Conservation (phyloP, 2,888 invertebrate species). For the Megastigmus dorsalis region DNA sequence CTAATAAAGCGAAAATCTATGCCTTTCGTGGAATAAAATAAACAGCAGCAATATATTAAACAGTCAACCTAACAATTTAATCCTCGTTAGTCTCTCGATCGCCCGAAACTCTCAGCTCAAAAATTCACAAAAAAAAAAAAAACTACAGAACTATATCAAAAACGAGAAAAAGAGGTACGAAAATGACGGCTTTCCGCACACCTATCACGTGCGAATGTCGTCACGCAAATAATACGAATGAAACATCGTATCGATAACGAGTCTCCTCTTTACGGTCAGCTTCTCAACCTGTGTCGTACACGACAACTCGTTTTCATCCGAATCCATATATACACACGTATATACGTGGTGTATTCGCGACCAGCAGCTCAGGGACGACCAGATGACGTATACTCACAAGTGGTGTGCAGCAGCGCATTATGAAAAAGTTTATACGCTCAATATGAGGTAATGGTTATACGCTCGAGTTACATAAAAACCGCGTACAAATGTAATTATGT, state of each 20-base stretch:
- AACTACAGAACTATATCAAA: not conserved
- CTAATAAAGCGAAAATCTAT: not conserved
- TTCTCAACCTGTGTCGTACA: not conserved
- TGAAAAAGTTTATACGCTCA: constrained; percentile 1
- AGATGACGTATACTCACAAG: constrained; percentile 1
- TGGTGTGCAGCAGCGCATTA: no score
- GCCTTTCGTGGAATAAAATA: not conserved
- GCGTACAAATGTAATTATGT: no score
- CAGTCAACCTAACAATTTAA: constrained; percentile 22
- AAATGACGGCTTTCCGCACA: constrained; percentile 1
- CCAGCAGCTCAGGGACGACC: constrained; percentile 23
- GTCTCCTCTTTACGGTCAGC: constrained; percentile 18
- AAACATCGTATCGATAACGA: constrained; percentile 33
- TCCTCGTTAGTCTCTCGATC: constrained; percentile 12
- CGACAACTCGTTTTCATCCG: constrained; percentile 10
- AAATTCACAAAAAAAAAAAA: not conserved
- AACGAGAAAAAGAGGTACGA: no score
- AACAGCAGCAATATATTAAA: not conserved
- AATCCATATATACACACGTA: no score
- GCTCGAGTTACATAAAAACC: constrained; percentile 1
- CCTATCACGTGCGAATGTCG: not conserved
- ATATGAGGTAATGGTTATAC: constrained; percentile 33
- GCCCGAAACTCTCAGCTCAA: not conserved
- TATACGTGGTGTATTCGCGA: no score
- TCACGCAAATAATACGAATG: not conserved